Conservation (phyloP, 1,140 invertebrate genomes). For the Drosophila dunni region DNA sequence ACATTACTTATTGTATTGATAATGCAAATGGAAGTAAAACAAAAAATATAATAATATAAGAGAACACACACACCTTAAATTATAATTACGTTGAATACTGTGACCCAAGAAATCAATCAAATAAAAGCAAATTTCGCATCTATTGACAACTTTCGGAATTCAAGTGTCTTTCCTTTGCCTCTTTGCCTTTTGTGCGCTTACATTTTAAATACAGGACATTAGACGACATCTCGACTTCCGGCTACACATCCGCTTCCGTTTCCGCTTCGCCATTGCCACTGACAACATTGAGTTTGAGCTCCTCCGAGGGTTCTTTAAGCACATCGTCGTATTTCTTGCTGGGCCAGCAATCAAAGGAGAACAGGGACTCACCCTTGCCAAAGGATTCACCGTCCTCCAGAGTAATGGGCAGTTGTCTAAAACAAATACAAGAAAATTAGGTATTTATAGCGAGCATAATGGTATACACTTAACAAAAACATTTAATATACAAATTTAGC, state of each 20-base stretch:
- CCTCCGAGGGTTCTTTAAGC: constrained; percentile 51
- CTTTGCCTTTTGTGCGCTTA: constrained; percentile 8
- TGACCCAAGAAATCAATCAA: constrained; percentile 75
- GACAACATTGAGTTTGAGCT: constrained; percentile 58
- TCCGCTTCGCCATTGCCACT: constrained; percentile 49
- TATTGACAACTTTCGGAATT: constrained; percentile 65
- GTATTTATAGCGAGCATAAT: background rate
- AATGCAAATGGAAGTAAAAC: background rate
- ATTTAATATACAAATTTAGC: no score
- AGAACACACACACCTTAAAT: constrained; percentile 35
- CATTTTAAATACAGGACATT: constrained; percentile 3
- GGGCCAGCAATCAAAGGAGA: constrained; percentile 85
- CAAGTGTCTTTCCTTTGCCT: constrained; percentile 16
- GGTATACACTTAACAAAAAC: no score
- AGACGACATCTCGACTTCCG: constrained; percentile 20
- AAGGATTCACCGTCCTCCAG: constrained; percentile 68
- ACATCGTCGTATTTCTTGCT: constrained; percentile 48
- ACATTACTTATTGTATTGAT: constrained; percentile 19
- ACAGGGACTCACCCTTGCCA: constrained; percentile 59
- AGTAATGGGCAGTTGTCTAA: constrained; percentile 71
- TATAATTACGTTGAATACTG: constrained; percentile 72
- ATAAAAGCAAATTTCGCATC: constrained; percentile 78
- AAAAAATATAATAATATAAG: constrained; percentile 7
- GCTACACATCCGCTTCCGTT: constrained; percentile 34
- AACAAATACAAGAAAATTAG: background rate